phyloP scores from a whole-genome alignment of 2,797 vertebrate species.

The Rhinella marina region DNA sequence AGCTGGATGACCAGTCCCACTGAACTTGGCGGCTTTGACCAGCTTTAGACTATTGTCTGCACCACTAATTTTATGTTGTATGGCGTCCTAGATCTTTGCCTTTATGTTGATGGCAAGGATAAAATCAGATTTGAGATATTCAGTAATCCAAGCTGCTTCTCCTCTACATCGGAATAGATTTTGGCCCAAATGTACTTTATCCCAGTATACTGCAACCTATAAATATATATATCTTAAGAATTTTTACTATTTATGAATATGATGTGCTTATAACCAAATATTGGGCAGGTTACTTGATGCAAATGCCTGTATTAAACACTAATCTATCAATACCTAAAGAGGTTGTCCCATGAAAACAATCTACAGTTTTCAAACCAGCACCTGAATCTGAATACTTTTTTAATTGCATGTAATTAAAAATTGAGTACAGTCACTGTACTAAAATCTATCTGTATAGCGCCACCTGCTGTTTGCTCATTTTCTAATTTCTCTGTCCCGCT shows the following conservation, averaged over 20 bases:
- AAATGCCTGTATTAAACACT: neutral
- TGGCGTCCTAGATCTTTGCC: neutral
- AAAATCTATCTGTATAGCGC: too few species aligned
- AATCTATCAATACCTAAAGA: too few species aligned
- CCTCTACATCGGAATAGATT: neutral
- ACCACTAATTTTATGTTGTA: neutral
- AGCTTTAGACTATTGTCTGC: too few species aligned
- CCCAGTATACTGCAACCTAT: neutral
- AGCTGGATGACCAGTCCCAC: too few species aligned
- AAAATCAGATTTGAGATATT: neutral
- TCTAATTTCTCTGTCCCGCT: too few species aligned
- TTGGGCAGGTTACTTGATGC: neutral
- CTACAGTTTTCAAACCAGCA: too few species aligned
- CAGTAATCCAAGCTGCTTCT: neutral
- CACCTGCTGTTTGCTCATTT: too few species aligned
- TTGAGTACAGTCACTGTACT: too few species aligned
- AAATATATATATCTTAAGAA: neutral
- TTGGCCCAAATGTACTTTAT: neutral
- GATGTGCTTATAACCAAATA: neutral
- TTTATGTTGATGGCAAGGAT: neutral
- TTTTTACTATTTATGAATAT: neutral
- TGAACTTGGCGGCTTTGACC: too few species aligned
- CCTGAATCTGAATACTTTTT: too few species aligned
- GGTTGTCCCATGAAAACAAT: too few species aligned
- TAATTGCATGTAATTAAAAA: too few species aligned